Evolutionary conservation across 2,888 invertebrate species (phyloP), one percentile per base, ranked within the genome.

Genomic region (Gibbula magus): DNA sequence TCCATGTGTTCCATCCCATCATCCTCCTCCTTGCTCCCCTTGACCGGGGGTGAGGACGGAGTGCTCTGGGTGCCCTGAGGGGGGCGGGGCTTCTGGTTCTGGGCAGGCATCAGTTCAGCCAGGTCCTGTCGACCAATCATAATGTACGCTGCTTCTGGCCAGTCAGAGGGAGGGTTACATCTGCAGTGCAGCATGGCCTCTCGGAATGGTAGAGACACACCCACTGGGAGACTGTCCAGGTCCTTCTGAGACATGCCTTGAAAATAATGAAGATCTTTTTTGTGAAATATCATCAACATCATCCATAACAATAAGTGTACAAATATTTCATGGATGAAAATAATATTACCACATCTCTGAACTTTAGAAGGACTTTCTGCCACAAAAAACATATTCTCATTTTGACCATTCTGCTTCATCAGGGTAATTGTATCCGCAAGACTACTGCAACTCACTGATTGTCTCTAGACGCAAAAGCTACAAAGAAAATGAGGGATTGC

Each of bases 101-200:
- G 77, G 51, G 83, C 85, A 66, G 86, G 81, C 80, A 85, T 82
- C 79, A 91, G 85, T 81, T 88, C 87, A 61, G 90, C 89, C 77
- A 94, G 75, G 61, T 90, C 91, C 78, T 91, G 89, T 51, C 91
- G 88, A 56, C 93, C 95, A 54, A 96, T 94, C 52, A 97, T 94
- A 79, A 94, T 94, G 92, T 96, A 96, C 0, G 96, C 95, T 32
- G 94, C 94, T 29, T 94, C 93, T 0, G 96, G 95, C 96, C 96
- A 96, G 91, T 95, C 95, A 45, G 95, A 94, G 0, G 96, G 96
- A 0, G 96, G 96, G 80, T 94, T 94, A 87, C 95, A 94, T 88
- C 96, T 94, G 86, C 96, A 96, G 85, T 94, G 93, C 92, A 96
- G 95, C 83, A 96, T 94, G 20, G 95, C 94, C 91, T 96, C 95